Base-by-base conservation (phyloP, 2,113 vertebrate genomes). In the Cyprinodon variegatus region DNA sequence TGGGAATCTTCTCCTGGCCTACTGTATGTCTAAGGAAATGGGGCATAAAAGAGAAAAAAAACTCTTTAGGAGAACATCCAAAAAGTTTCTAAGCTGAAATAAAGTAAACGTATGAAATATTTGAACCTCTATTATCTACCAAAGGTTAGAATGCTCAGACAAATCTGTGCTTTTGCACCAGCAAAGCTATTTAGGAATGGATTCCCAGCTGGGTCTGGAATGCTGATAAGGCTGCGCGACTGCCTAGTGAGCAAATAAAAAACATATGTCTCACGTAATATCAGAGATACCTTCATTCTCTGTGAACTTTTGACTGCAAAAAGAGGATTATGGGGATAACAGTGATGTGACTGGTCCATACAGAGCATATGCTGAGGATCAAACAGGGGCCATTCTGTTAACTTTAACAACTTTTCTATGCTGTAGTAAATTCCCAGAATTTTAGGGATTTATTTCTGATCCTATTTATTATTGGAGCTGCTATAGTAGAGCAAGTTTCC, bases 261-360 rank as follows among this genome's bases (percentile, higher is more conserved):
- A 91, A 83, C 91, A 93, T 82, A 87, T 91, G 90, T 85, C 86
- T 85, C 72, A 91, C 86, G 84, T 53, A 81, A 79, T 82, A 78
- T 68, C 84, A 85, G 84, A 83, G 85, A 88, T 73, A 70, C 86
- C 88, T 88, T 90, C 82, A 83, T 88, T 88, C 86, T 86, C 73
- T 12, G 3, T 91, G 90, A 91, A 93, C 90, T 86, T 84, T 88
- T 87, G 79, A 92, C 89, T 81, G 72, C 4, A 59, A 17, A 41
- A 57, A n/a, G 50, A 57, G 86, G 79, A 83, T 91, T 82, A 79
- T n/a, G 63, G 38, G 60, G 76, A 83, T 82, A 81, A 76, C 67
- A 86, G 74, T 43, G 71, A 89, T 81, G 83, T 84, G 85, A 88
- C 61, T 83, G 20, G 59, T 73, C 72, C 77, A 87, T 70, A 77